A percentile compares a stretch with the other conserved stretches of the same genome.
These are phyloP conservation scores for Eospalax fontanierii DNA, from an alignment of 2,797 vertebrate genomes.

Conservation along the genomic window DNA sequence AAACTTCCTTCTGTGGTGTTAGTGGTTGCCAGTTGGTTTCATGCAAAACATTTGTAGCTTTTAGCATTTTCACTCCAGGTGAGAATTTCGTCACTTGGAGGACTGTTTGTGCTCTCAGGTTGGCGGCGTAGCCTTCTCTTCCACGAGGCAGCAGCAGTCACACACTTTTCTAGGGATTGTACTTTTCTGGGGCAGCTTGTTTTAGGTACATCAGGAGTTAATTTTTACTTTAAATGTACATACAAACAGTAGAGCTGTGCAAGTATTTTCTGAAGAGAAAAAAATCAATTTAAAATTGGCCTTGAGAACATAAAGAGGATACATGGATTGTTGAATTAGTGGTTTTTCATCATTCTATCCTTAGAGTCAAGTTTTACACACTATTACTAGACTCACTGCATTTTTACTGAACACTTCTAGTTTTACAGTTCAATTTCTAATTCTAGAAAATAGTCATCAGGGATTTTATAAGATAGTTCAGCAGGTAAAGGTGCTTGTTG, in stretches of 20 bases:
- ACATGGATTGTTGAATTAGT: background rate
- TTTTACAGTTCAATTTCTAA: slow-evolving; percentile 37
- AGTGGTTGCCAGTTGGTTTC: slow-evolving; percentile 16
- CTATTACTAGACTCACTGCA: background rate
- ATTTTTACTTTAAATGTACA: slow-evolving; percentile 59
- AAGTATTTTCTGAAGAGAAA: slow-evolving; percentile 42
- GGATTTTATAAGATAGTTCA: background rate
- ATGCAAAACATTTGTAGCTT: slow-evolving; percentile 28
- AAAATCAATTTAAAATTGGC: slow-evolving; percentile 49
- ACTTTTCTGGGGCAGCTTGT: background rate
- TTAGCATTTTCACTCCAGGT: slow-evolving; percentile 31
- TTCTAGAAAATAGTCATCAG: background rate
- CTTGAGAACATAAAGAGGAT: background rate
- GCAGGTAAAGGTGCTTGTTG: background rate
- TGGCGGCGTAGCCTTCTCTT: background rate
- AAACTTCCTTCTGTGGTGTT: slow-evolving; percentile 11
- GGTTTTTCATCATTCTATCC: background rate
- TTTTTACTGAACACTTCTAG: slow-evolving; percentile 21
- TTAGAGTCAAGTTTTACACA: background rate
- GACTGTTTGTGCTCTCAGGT: background rate
- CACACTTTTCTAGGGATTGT: background rate
- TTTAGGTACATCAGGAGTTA: slow-evolving; percentile 25
- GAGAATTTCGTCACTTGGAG: background rate
- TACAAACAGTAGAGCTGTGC: slow-evolving; percentile 22
- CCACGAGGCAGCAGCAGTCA: background rate